Evolutionary conservation across 2,113 vertebrate species (phyloP).

Genomic region (Atractosteus spatula): DNA sequence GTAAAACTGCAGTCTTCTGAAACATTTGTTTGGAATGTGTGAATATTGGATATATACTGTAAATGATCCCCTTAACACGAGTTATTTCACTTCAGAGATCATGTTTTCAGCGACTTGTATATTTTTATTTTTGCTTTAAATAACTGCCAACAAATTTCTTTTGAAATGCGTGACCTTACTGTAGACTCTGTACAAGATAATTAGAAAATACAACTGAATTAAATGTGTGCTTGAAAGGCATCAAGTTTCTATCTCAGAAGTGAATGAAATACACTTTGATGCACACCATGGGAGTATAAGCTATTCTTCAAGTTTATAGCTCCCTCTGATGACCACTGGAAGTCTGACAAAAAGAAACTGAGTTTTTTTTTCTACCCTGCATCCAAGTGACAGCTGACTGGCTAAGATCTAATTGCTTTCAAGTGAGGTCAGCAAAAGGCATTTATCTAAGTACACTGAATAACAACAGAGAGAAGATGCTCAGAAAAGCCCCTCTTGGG

Average conservation of each 20-base stretch:
- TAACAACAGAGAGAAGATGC: slow-evolving; percentile 78
- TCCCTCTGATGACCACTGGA: slow-evolving; percentile 88
- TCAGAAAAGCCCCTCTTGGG: slow-evolving; percentile 68
- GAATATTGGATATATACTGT: too few relatives aligned
- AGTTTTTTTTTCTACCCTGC: slow-evolving; percentile 70
- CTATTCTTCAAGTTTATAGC: slow-evolving; percentile 72
- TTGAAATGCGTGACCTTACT: not conserved
- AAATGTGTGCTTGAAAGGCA: not conserved
- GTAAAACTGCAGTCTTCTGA: too few relatives aligned
- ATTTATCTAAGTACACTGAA: slow-evolving; percentile 88
- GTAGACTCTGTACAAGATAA: slow-evolving; percentile 1
- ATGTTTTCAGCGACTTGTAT: too few relatives aligned
- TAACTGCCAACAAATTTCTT: not conserved
- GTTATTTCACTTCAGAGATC: too few relatives aligned
- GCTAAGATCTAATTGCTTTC: slow-evolving; percentile 95
- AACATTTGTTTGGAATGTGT: too few relatives aligned
- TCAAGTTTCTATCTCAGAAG: not conserved
- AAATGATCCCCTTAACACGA: too few relatives aligned
- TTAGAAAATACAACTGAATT: not conserved
- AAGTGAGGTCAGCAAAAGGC: slow-evolving; percentile 97
- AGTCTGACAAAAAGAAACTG: slow-evolving; percentile 67
- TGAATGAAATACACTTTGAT: slow-evolving; percentile 26
- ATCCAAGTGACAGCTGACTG: slow-evolving; percentile 92
- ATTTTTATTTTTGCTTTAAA: slow-evolving; percentile 4
- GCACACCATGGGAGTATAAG: slow-evolving; percentile 42